Conservation (phyloP, 2,113 vertebrate genomes). For the Cyprinus carpio region DNA sequence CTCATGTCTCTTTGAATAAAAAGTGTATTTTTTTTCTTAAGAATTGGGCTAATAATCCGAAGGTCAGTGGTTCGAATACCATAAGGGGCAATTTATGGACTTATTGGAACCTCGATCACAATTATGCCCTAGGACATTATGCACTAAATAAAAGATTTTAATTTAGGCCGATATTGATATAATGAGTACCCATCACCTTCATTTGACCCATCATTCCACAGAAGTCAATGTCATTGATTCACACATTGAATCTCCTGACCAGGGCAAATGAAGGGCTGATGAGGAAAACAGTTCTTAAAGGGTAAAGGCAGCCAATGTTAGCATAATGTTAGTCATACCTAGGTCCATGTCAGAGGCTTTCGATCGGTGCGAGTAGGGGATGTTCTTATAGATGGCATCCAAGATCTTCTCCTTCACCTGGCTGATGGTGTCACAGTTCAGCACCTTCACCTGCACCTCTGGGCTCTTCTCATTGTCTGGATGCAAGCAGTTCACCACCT, state of each 20-base stretch:
- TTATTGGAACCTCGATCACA: background rate
- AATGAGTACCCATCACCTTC: background rate
- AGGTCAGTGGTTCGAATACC: background rate
- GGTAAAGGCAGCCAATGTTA: constrained; percentile 9
- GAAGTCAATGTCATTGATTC: constrained; percentile 21
- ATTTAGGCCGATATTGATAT: background rate
- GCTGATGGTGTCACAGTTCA: constrained; percentile 97
- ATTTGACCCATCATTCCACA: background rate
- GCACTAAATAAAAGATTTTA: background rate
- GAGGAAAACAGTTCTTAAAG: background rate
- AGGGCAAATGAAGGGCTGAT: background rate
- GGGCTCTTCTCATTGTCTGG: constrained; percentile 93
- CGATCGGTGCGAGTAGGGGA: constrained; percentile 92
- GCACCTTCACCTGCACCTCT: constrained; percentile 92
- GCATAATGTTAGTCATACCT: constrained; percentile 74
- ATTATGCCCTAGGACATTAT: background rate
- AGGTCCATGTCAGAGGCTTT: constrained; percentile 98
- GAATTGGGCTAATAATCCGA: constrained; percentile 4
- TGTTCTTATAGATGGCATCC: constrained; percentile 97
- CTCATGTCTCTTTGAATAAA: background rate
- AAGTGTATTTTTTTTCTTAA: background rate
- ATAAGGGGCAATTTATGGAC: background rate
- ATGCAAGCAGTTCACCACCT: constrained; percentile 97
- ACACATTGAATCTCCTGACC: background rate
- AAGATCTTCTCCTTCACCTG: constrained; percentile 98